Percentiles rank a stretch among this genome's conserved stretches.
These are phyloP conservation scores for Helicoverpa armigera DNA, from an alignment of 1,140 invertebrate genomes.

Conservation along the genomic window DNA sequence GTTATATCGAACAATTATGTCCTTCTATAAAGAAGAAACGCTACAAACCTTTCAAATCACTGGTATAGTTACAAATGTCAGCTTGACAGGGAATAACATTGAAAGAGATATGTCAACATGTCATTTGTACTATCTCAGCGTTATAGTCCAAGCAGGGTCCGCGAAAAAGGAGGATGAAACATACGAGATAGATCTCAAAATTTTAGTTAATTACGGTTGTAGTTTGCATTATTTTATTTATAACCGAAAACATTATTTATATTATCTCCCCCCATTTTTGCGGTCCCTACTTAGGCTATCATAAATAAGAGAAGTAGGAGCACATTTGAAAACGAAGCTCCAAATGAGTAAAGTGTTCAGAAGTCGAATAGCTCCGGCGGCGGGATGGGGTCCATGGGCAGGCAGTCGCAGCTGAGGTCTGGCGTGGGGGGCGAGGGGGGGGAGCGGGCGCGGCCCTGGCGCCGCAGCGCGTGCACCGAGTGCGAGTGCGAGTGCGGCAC, in stretches of 20 bases:
- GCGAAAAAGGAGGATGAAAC: too few species aligned
- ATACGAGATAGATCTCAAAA: too few species aligned
- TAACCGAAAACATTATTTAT: too few species aligned
- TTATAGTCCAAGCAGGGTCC: too few species aligned
- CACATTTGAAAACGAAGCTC: background rate
- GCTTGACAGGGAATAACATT: background rate
- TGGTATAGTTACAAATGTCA: background rate
- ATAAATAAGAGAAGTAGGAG: background rate
- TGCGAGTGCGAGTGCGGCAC: conserved; percentile 58
- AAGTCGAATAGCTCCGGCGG: conserved; percentile 81
- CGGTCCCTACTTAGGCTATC: too few species aligned
- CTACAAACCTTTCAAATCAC: background rate
- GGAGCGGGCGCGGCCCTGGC: conserved; percentile 57
- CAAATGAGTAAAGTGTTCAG: conserved; percentile 50
- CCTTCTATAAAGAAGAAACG: conserved; percentile 11
- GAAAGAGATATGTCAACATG: background rate
- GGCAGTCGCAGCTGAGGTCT: conserved; percentile 68
- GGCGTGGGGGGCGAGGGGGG: conserved; percentile 52
- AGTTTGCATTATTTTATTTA: too few species aligned
- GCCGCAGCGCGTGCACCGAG: conserved; percentile 66
- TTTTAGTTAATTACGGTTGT: too few species aligned
- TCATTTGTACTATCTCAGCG: background rate
- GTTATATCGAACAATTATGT: background rate
- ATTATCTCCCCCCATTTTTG: too few species aligned
- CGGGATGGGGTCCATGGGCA: conserved; percentile 75